Conservation (phyloP, 2,888 invertebrate species). For the Odontothrips loti region DNA sequence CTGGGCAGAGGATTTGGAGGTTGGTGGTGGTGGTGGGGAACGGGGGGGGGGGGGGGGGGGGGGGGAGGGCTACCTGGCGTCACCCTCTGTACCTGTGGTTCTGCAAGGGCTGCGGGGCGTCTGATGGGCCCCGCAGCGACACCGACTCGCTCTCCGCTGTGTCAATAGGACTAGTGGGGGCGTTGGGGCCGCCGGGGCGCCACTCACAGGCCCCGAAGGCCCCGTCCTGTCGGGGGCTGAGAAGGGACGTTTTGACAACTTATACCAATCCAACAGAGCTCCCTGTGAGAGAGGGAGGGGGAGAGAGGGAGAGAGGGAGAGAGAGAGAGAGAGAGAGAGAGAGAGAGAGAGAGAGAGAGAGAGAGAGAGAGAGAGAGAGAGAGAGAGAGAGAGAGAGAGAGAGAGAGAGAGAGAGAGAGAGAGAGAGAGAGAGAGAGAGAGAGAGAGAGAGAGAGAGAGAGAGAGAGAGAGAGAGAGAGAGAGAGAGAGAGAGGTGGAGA, state of each 20-base stretch:
- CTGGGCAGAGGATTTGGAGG: not conserved
- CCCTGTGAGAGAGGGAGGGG: not conserved
- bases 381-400: not conserved
- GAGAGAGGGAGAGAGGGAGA: constrained; percentile 13
- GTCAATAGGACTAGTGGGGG: too few relatives aligned
- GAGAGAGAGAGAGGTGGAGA: not conserved
- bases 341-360: constrained; percentile 9
- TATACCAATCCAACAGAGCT: too few relatives aligned
- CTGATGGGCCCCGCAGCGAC: too few relatives aligned
- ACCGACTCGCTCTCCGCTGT: too few relatives aligned
- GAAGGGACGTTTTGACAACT: too few relatives aligned
- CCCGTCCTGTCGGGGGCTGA: too few relatives aligned
- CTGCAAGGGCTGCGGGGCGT: not conserved
- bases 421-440: not conserved
- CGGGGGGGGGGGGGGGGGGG: too few relatives aligned
- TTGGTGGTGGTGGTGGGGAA: too few relatives aligned
- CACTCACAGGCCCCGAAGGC: too few relatives aligned
- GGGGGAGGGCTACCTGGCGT: too few relatives aligned
- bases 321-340: constrained; percentile 13
- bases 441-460: constrained; percentile 13
- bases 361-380: not conserved
- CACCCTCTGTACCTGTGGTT: too few relatives aligned
- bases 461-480: constrained; percentile 13
- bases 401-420: not conserved
- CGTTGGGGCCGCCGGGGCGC: not conserved